Base-by-base conservation (phyloP, 2,888 invertebrate genomes). In the Mythimna pallens region DNA sequence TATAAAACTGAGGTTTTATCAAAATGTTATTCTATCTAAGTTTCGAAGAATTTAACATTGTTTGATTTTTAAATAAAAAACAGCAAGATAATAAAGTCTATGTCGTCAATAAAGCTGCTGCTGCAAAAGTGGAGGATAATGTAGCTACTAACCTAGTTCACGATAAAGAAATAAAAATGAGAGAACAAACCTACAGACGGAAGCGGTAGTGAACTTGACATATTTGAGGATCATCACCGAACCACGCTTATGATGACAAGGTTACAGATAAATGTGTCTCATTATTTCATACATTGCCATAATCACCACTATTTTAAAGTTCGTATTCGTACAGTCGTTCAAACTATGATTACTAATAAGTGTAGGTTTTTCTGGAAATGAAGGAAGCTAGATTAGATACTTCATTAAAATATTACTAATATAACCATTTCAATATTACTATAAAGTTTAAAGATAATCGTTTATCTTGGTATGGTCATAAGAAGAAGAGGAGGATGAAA, bases 151-250 rank as follows among this genome's bases (percentile, higher is more conserved):
- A 59, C 30, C 6, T 7, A 30, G 17, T 58, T 30, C 8, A 30
- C 30, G 20, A 47, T 47, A 25, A 25, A 12, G 9, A 50, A 25
- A 55, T 62, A 22, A 36, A 62, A 74, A 34, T n/a, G n/a, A 73
- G 20, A 58, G n/a, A 52, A 14, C 10, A 55, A 14, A n/a, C 7
- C n/a, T 10, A 54, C 10, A 64, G 8, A 50, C 68, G 76, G 76
- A 82, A 83, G 65, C 72, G 65, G 52, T 54, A 66, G 62, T 70
- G 34, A 22, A 58, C 68, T 43, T 73, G 70, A 75, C 69, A 74
- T 64, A 65, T 77, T 73, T 71, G 67, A 25, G 43, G 61, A 62
- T 47, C 71, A 83, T 76, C 73, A 81, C 81, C 75, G 73, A 22
- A 52, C 20, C 65, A 64, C 25, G 54, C 52, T 25, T 25, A 52